A percentile compares a stretch with the other conserved stretches of the same genome.
Evolutionary conservation across 2,888 invertebrate species (phyloP).

Genomic region (Drosophila mimetica): DNA sequence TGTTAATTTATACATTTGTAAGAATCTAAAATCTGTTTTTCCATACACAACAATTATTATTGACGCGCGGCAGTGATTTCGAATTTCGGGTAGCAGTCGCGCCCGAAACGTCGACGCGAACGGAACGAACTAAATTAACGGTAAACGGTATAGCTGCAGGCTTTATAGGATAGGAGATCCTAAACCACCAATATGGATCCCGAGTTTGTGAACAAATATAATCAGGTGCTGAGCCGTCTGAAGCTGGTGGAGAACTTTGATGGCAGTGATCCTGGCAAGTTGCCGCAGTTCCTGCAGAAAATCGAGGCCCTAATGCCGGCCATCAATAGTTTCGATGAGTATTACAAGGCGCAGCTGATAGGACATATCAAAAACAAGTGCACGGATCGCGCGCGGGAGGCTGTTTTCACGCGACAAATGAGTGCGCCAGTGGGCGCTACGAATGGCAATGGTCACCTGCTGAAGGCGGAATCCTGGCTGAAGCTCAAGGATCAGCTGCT

Average conservation of each 20-base stretch:
- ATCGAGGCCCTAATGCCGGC: conserved; percentile 64
- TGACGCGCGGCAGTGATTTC: conserved; percentile 38
- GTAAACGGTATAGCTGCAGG: conserved; percentile 13
- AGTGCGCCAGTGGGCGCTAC: conserved; percentile 63
- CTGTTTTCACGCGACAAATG: conserved; percentile 63
- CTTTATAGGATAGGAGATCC: conserved; percentile 1
- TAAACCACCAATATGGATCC: conserved; percentile 58
- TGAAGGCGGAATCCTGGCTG: conserved; percentile 64
- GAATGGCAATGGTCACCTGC: conserved; percentile 39
- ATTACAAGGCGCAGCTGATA: conserved; percentile 63
- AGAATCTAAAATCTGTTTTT: conserved; percentile 62
- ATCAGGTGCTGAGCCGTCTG: conserved; percentile 65
- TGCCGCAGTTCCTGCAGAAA: conserved; percentile 67
- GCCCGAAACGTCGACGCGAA: conserved; percentile 29
- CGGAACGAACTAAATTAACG: conserved; percentile 22
- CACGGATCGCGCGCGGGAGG: conserved; percentile 70
- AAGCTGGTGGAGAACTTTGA: conserved; percentile 70
- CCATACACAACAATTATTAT: conserved; percentile 58
- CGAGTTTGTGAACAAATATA: conserved; percentile 72
- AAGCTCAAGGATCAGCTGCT: conserved; percentile 66
- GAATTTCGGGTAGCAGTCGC: conserved; percentile 48
- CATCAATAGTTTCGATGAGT: conserved; percentile 67
- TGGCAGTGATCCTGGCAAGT: conserved; percentile 64
- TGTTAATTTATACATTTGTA: conserved; percentile 79
- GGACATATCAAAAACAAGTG: conserved; percentile 71